Evolutionary conservation across 2,113 vertebrate genomes (phyloP), one percentile per base, ranked within the genome.

Genomic region (Atherinomorus stipes): DNA sequence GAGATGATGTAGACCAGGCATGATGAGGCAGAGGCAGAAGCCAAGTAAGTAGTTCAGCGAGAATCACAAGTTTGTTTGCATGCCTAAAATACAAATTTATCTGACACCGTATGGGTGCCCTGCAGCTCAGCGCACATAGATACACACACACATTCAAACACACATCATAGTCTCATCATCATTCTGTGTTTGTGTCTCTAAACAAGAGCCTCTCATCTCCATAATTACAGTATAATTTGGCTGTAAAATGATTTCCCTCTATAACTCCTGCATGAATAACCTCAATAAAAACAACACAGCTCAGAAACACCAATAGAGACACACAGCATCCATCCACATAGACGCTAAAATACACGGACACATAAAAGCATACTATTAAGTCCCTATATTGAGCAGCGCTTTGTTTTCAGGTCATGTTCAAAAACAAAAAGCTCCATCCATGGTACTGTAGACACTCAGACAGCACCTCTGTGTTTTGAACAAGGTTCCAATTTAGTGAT

Each of bases 201-300:
- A 92, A 90, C 88, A 90, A 90, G 87, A 87, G 90, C 69, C 76
- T 81, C 88, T 90, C 82, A 90, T 91, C 85, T 92, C 86, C 85
- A 89, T 92, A 91, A 91, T 90, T 88, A 89, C 87, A 83, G 87
- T 81, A 90, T 90, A 86, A 91, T 92, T 92, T 92, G 85, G 81
- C 82, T 89, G 76, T 84, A 91, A 90, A 91, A 90, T 89, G 66
- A 91, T 90, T 92, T 87, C 83, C 80, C 85, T 80, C 84, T 88
- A 91, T 89, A 89, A 85, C 79, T 81, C 72, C 58, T 80, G 84
- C 83, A 85, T 88, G 85, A 90, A 89, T 88, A 90, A 90, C 76
- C 80, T 75, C 83, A 78, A 90, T 88, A 87, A 89, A 90, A 89
- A 78, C 82, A 76, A 69, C 83, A 60, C 10, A 65, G 71, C 58